A percentile compares a stretch with the other conserved stretches of the same genome.
Evolutionary conservation across 2,888 invertebrate genomes (phyloP).

Genomic region (Eilema depressum): DNA sequence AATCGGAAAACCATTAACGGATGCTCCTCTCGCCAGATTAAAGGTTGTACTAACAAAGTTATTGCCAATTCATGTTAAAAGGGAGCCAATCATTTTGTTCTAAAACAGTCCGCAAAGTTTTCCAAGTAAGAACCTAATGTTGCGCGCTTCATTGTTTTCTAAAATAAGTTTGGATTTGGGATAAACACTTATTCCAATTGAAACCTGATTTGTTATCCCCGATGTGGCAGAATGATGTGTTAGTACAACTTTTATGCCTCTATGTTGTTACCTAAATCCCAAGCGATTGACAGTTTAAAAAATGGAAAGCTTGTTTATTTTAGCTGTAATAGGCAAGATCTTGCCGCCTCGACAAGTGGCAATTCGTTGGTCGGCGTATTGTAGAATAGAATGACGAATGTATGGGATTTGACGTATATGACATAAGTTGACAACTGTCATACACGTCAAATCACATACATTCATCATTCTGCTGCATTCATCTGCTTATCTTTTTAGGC

Average conservation of each 20-base stretch:
- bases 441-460: no score
- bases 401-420: no score
- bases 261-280: not conserved
- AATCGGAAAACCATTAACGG: slow-evolving; percentile 82
- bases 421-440: no score
- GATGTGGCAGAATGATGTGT: slow-evolving; percentile 4
- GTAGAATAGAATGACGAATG: no score
- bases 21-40: slow-evolving; percentile 68
- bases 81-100: slow-evolving; percentile 34
- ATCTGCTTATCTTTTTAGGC: no score
- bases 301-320: no score
- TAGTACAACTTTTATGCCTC: not conserved
- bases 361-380: no score
- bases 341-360: no score
- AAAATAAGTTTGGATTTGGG: slow-evolving; percentile 4
- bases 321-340: no score
- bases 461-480: no score
- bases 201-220: not conserved
- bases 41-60: slow-evolving; percentile 68
- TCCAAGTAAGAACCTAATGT: slow-evolving; percentile 39
- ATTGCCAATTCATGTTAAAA: slow-evolving; percentile 61
- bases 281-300: no score
- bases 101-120: slow-evolving; percentile 35
- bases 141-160: slow-evolving; percentile 26
- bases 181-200: slow-evolving; percentile 15